Evolutionary conservation across 2,113 vertebrate genomes (phyloP).

Genomic region (Epinephelus moara): DNA sequence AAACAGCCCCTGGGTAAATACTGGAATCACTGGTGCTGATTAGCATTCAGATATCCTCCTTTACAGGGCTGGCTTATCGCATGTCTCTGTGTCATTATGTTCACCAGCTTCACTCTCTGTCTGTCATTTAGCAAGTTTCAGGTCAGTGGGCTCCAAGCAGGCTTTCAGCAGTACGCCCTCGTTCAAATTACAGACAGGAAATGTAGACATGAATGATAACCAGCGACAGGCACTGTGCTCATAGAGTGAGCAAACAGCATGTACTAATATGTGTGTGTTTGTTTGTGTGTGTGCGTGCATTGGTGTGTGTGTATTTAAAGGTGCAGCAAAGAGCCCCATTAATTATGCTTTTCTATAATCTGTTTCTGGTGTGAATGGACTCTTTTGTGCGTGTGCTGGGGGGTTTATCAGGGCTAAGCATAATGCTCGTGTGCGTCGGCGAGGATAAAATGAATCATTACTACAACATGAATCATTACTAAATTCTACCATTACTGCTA

Average conservation of each 20-base stretch:
- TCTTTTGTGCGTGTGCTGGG: slow-evolving; percentile 22
- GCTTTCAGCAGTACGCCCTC: slow-evolving; percentile 53
- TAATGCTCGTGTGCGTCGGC: slow-evolving; percentile 30
- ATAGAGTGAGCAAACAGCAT: slow-evolving; percentile 42
- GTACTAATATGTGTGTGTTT: slow-evolving; percentile 25
- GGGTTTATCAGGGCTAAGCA: slow-evolving; percentile 40
- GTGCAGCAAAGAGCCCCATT: slow-evolving; percentile 33
- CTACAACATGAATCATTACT: slow-evolving; percentile 55
- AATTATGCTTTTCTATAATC: slow-evolving; percentile 61
- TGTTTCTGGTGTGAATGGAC: slow-evolving; percentile 48
- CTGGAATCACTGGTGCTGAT: slow-evolving; percentile 59
- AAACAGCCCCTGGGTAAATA: slow-evolving; percentile 66
- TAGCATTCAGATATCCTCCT: slow-evolving; percentile 61
- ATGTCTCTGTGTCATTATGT: slow-evolving; percentile 60
- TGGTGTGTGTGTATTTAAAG: slow-evolving; percentile 22
- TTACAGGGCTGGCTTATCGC: slow-evolving; percentile 58
- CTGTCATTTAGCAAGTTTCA: slow-evolving; percentile 73
- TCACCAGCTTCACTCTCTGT: slow-evolving; percentile 44
- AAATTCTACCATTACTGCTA: slow-evolving; percentile 41
- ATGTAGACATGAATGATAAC: slow-evolving; percentile 71
- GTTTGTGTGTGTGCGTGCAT: slow-evolving; percentile 12
- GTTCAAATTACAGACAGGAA: slow-evolving; percentile 64
- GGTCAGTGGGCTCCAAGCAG: slow-evolving; percentile 68
- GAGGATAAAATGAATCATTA: slow-evolving; percentile 60
- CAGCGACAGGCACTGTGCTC: slow-evolving; percentile 31